Conservation (phyloP, 2,888 invertebrate species). For the Luperina nickerlii region DNA sequence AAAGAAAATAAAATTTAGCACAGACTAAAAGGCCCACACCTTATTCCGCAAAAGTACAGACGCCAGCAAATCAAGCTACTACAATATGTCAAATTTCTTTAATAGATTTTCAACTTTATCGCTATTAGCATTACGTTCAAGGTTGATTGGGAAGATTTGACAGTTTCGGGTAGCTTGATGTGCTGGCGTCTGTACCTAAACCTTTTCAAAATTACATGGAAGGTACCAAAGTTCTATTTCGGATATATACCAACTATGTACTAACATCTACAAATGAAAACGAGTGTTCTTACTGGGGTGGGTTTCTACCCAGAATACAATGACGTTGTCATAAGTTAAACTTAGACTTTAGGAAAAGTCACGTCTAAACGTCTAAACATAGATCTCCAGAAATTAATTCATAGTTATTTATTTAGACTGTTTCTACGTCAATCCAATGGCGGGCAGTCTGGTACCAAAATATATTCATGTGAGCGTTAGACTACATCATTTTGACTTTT, state of each 20-base stretch:
- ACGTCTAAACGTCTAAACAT: constrained; percentile 3
- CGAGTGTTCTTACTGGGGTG: too few relatives aligned
- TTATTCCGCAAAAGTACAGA: neutral
- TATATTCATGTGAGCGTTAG: neutral
- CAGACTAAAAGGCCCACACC: neutral
- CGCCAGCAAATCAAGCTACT: too few relatives aligned
- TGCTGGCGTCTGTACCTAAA: neutral
- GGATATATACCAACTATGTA: too few relatives aligned
- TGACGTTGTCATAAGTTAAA: neutral
- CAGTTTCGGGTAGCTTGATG: too few relatives aligned
- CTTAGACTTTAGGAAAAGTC: neutral
- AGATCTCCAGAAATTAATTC: neutral
- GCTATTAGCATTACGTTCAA: too few relatives aligned
- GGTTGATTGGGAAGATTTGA: too few relatives aligned
- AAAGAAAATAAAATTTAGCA: neutral
- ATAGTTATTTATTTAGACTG: constrained; percentile 7
- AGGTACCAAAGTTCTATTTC: neutral
- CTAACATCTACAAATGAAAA: neutral
- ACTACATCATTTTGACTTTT: neutral
- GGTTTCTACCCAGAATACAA: neutral
- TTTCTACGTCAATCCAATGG: neutral
- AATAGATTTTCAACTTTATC: too few relatives aligned
- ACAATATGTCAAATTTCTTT: too few relatives aligned
- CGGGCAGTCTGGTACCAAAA: neutral
- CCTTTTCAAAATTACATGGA: neutral